Conservation (phyloP, 2,888 invertebrate species). For the Polymixis flavicincta region DNA sequence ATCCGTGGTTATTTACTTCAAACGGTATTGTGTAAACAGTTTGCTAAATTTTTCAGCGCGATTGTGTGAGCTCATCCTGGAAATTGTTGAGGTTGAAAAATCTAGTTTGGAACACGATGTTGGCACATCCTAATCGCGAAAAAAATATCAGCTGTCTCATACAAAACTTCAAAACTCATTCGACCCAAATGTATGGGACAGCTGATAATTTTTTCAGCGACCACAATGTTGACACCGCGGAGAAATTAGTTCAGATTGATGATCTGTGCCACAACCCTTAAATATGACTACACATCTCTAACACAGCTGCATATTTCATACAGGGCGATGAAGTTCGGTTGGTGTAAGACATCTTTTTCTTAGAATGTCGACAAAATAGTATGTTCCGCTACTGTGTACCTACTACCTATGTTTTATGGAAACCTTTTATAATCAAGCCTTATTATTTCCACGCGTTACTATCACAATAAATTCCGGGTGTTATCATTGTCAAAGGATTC, state of each 20-base stretch:
- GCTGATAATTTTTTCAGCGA: no score
- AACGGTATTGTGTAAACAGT: slow-evolving; percentile 28
- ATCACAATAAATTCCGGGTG: slow-evolving; percentile 42
- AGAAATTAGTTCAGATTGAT: no score
- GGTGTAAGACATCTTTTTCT: not conserved
- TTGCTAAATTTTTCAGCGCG: slow-evolving; percentile 27
- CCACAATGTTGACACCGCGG: no score
- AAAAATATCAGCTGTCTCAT: no score
- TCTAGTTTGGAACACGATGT: not conserved
- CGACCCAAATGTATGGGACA: no score
- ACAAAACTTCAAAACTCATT: no score
- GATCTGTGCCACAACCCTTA: no score
- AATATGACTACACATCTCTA: no score
- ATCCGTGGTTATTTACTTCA: slow-evolving; percentile 49
- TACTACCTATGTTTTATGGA: not conserved
- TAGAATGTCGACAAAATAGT: not conserved
- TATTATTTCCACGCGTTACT: slow-evolving; percentile 20
- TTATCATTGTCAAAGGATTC: slow-evolving; percentile 60
- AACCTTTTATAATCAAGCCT: slow-evolving; percentile 17
- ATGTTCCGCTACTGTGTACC: not conserved
- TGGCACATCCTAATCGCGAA: no score
- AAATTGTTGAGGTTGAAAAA: not conserved
- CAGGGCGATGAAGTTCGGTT: not conserved
- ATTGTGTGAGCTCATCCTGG: slow-evolving; percentile 9
- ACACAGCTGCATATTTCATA: no score